Percentiles rank a stretch among this genome's conserved stretches.
phyloP scores from a whole-genome alignment of 1,140 invertebrate species.

The Whitmania pigra region DNA sequence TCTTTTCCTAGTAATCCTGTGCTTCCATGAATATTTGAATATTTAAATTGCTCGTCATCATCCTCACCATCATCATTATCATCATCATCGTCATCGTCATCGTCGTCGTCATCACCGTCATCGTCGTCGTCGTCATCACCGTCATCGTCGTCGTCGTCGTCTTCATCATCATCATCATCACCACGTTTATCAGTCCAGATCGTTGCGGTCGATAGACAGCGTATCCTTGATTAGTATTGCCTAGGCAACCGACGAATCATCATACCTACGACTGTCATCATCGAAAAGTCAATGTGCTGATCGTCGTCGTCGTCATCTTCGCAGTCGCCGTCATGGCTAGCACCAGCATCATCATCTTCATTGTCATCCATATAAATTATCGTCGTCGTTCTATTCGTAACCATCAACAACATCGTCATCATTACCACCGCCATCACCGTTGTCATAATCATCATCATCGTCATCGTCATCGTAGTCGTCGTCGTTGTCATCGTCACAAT shows the following conservation, averaged over 20 bases:
- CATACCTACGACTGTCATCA: constrained; percentile 4
- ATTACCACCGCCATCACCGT: background rate
- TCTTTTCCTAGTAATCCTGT: too few species aligned
- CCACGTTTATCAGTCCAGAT: background rate
- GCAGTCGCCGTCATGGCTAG: background rate
- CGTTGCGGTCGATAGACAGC: background rate
- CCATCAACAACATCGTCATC: background rate
- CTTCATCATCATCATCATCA: constrained; percentile 1
- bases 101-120: background rate
- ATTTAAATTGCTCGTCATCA: background rate
- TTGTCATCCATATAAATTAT: background rate
- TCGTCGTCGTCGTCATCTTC: constrained; percentile 4
- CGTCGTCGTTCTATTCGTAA: background rate
- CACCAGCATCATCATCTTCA: background rate
- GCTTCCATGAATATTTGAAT: background rate
- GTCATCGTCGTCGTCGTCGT: background rate
- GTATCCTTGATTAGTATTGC: background rate
- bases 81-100: constrained; percentile 7
- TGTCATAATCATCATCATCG: background rate
- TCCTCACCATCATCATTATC: background rate
- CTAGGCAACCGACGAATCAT: background rate
- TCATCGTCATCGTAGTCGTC: background rate
- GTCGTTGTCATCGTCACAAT: background rate
- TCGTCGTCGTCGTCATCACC: background rate
- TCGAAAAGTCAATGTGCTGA: background rate